These are phyloP conservation scores for Hirudinaria manillensis DNA, from an alignment of 2,888 invertebrate genomes.

Conservation along the genomic window DNA sequence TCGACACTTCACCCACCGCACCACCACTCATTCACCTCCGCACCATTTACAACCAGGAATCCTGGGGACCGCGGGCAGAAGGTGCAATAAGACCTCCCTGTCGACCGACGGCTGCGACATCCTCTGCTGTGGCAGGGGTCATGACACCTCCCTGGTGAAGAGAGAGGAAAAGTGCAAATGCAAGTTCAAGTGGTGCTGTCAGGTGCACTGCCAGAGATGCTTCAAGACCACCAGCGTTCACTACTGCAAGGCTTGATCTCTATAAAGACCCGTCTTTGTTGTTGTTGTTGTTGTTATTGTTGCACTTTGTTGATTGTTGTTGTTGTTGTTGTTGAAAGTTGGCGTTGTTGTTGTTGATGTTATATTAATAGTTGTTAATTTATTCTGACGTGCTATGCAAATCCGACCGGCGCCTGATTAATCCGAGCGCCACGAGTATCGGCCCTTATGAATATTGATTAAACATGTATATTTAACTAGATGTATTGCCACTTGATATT, in stretches of 20 bases:
- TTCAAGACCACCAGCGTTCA: slow-evolving; percentile 69
- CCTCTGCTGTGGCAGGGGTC: slow-evolving; percentile 58
- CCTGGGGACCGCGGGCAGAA: slow-evolving; percentile 58
- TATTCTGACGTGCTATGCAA: no score
- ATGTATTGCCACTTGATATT: no score
- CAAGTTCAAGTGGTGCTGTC: slow-evolving; percentile 54
- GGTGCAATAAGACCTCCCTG: slow-evolving; percentile 58
- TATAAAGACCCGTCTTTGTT: slow-evolving; percentile 50
- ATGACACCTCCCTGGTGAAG: slow-evolving; percentile 39
- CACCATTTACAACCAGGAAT: slow-evolving; percentile 52
- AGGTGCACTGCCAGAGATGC: slow-evolving; percentile 51
- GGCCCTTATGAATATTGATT: no score
- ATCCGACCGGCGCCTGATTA: no score
- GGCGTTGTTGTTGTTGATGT: no score
- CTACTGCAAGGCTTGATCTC: slow-evolving; percentile 66
- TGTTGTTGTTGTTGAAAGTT: no score
- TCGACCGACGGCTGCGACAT: slow-evolving; percentile 57
- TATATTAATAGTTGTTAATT: no score
- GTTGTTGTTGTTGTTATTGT: background rate
- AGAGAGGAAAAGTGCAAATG: slow-evolving; percentile 50
- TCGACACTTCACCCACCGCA: background rate
- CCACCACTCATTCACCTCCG: background rate
- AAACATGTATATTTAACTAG: no score
- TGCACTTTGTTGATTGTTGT: no score
- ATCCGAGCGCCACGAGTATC: no score